Evolutionary conservation across 2,113 vertebrate species (phyloP), one percentile per base, ranked within the genome.

Genomic region (Oxyruncus cristatus): DNA sequence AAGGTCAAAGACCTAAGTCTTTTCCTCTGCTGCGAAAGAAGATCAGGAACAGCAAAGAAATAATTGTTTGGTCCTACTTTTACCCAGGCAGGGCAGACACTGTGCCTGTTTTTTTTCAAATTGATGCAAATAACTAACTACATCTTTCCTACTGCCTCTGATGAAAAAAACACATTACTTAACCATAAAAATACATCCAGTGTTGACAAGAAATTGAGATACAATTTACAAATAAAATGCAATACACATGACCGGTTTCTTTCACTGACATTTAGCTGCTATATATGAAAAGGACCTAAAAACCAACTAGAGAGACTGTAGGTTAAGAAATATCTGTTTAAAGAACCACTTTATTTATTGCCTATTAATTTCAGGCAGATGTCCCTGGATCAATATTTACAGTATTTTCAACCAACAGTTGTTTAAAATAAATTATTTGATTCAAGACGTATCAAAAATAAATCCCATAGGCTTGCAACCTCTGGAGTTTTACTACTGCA

Each of bases 161-260:
- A 62, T 58, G 32, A 87, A 94, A 87, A 71, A 16, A 30, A 0
- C 3, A 70, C 16, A 53, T 82, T 72, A 39, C 3, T 79, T 88
- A 76, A 68, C 46, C 37, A 74, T n/a, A 92, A 70, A 94, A 92
- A 47, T 32, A 89, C 33, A 94, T 41, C 35, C 14, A 55, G 22
- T 33, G 44, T 68, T 65, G 87, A 93, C 68, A 63, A 67, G 65
- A 95, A 92, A 95, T 17, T 92, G 68, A 82, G 81, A 89, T 46
- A 74, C 9, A 75, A 89, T 75, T 92, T 81, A 75, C 49, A 94
- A 92, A 95, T 58, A 88, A 94, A 94, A 89, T 65, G 28, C 5
- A 4, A 80, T 70, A 72, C 37, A 76, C 16, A 33, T 47, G 55
- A 62, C 61, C 80, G 37, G 18, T 37, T 93, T 94, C 66, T 70